Base-by-base conservation (phyloP, 2,797 vertebrate species). In the Ibycter americanus region DNA sequence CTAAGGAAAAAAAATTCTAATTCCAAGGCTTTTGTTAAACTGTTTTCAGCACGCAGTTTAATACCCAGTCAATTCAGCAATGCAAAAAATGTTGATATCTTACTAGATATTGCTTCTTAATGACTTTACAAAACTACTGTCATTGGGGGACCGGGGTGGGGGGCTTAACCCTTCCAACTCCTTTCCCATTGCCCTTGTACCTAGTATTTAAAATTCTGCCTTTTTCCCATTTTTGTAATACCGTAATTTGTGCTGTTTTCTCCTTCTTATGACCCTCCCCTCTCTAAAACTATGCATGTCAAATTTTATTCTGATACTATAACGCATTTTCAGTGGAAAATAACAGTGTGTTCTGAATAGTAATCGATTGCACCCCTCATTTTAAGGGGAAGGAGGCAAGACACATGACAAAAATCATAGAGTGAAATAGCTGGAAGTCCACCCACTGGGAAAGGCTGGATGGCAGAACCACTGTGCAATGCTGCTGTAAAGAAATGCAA, bases 381-480 rank as follows among this genome's bases (percentile, higher is more conserved):
- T 98, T 97, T 91, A 97, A 98, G 97, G 97, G 88, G 91, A 97
- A 97, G 87, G 93, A 94, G 89, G 89, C 80, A 95, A 97, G 92
- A 96, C 96, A 90, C 90, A 98, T 97, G 95, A 97, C 89, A 94
- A 97, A 95, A 97, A 96, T 77, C 96, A 89, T 36, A 96, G 93
- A 97, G 91, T 95, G 95, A 97, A 98, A 97, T 97, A 97, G 96
- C 92, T 97, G 89, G 90, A 90, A 94, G 36, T 95, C 90, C 95
- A 93, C 94, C 88, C 78, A 77, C 95, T 81, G 82, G 89, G 78
- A 97, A 96, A 97, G 92, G 89, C 97, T 98, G 97, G 97, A 98
- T 98, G 97, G 97, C 97, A 97, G 97, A 97, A 94, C 97, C 94
- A 97, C 94, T 92, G 95, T 97, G 95, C 88, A 97, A 97, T 95